Conservation (phyloP, 2,888 invertebrate species). For the Leptopilina drosophilae region DNA sequence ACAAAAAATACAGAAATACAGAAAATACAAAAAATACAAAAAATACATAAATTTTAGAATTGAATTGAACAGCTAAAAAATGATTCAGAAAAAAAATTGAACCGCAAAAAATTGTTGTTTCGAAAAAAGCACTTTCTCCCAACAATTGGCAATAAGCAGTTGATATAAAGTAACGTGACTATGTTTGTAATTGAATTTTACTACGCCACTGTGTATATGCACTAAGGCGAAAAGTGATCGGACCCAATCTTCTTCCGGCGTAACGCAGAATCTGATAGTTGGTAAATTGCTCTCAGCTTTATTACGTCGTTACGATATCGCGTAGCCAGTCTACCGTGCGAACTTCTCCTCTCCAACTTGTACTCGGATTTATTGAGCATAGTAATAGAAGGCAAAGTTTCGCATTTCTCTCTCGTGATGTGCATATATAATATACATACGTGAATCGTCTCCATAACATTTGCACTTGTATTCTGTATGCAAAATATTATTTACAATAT, state of each 20-base stretch:
- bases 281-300: slow-evolving; percentile 51
- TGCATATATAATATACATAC: background rate
- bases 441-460: slow-evolving; percentile 14
- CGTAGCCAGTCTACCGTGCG: slow-evolving; percentile 35
- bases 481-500: no score
- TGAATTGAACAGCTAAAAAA: no score
- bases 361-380: slow-evolving; percentile 32
- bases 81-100: no score
- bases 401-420: background rate
- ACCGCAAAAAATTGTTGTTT: no score
- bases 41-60: no score
- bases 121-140: no score
- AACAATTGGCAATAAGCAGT: background rate
- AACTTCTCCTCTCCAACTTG: slow-evolving; percentile 29
- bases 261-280: slow-evolving; percentile 54
- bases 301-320: slow-evolving; percentile 52
- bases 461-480: background rate
- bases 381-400: slow-evolving; percentile 28
- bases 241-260: slow-evolving; percentile 48
- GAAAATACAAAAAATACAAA: no score
- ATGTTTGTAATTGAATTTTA: slow-evolving; percentile 15
- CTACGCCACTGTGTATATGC: slow-evolving; percentile 24
- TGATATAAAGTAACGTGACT: slow-evolving; percentile 1
- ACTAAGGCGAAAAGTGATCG: slow-evolving; percentile 51
- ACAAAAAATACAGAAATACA: no score